Conservation (phyloP, 2,797 vertebrate genomes). For the Esox masquinongy region DNA sequence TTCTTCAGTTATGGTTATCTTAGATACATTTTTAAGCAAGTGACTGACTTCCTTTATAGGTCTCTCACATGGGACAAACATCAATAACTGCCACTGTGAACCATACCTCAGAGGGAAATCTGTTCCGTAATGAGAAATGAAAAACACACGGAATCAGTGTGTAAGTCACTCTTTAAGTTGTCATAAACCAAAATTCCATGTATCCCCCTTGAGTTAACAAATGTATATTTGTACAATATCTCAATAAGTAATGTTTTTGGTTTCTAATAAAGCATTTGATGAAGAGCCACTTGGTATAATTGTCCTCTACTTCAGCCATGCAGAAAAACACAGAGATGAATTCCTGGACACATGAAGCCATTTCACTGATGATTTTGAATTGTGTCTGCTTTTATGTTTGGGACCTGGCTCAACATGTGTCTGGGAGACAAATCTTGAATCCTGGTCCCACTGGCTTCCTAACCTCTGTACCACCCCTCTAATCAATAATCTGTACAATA, state of each 20-base stretch:
- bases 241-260: conserved; percentile 52
- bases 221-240: conserved; percentile 70
- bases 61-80: too few relatives aligned
- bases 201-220: conserved; percentile 48
- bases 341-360: not conserved
- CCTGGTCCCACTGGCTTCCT: not conserved
- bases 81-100: too few relatives aligned
- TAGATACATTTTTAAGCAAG: too few relatives aligned
- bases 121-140: too few relatives aligned
- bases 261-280: conserved; percentile 68
- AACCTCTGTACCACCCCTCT: not conserved
- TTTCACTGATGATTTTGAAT: not conserved
- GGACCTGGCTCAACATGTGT: not conserved
- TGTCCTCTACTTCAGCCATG: not conserved
- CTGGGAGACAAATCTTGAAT: not conserved
- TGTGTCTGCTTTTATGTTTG: not conserved
- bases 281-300: conserved; percentile 21
- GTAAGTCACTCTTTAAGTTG: conserved; percentile 31
- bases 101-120: too few relatives aligned
- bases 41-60: too few relatives aligned
- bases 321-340: not conserved
- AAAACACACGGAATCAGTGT: not conserved
- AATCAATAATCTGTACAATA: not conserved
- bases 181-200: conserved; percentile 35
- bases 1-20: too few relatives aligned